Percentiles rank a stretch among this genome's conserved stretches.
Conservation (phyloP, 2,113 vertebrate genomes). For the Rhineura floridana region DNA sequence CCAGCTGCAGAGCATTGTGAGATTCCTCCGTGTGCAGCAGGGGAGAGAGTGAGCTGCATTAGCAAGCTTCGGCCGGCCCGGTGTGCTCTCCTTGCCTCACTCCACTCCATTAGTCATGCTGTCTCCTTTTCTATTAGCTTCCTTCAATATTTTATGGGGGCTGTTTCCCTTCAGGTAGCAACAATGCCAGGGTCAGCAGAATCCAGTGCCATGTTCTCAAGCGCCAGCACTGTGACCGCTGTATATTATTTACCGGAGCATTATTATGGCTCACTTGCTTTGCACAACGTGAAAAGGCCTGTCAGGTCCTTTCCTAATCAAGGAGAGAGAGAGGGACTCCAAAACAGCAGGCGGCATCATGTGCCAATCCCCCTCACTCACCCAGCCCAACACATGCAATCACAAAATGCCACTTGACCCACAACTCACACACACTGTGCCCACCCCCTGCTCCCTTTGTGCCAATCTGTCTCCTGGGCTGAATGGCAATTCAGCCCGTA, state of each 20-base stretch:
- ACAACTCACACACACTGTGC: no score
- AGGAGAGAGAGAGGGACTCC: not conserved
- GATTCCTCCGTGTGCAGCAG: accelerated
- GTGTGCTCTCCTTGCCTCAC: not conserved
- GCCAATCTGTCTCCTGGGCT: not conserved
- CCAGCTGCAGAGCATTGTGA: not conserved
- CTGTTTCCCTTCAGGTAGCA: slow-evolving; percentile 1
- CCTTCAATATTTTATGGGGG: not conserved
- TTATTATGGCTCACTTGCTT: not conserved
- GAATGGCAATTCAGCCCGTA: no score
- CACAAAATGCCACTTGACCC: not conserved
- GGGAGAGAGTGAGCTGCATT: accelerated
- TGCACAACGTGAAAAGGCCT: slow-evolving; percentile 1
- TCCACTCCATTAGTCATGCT: not conserved
- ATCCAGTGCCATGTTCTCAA: not conserved
- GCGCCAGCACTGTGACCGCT: accelerated
- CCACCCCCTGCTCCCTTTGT: no score
- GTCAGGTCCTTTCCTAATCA: slow-evolving; percentile 19
- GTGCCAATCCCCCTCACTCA: not conserved
- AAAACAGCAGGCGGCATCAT: not conserved
- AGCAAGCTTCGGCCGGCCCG: not conserved
- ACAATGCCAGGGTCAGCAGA: slow-evolving; percentile 24
- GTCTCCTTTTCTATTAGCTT: not conserved
- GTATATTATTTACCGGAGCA: not conserved
- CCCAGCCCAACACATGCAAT: not conserved